Evolutionary conservation across 2,888 invertebrate genomes (phyloP), one percentile per base, ranked within the genome.

Genomic region (Dicyrtomina minuta): DNA sequence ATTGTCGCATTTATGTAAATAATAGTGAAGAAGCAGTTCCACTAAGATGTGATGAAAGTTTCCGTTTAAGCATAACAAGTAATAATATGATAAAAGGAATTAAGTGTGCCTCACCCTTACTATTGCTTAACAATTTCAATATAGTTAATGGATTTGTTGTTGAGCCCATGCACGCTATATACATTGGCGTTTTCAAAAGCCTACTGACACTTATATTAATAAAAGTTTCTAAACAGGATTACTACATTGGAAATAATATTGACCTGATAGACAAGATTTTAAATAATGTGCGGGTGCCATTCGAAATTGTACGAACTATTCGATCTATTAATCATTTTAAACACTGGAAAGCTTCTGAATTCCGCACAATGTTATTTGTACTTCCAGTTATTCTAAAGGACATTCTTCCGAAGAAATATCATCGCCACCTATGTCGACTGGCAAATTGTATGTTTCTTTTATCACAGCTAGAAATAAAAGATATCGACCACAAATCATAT

Each of bases 101-200:
- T 1, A 72, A 72, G 46, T 22, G 33, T n/a, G 72, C 69, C 1
- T 72, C 72, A 0, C 61, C 58, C 17, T 58, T 72, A 4, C 20
- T 69, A 2, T 22, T 68, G 1, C 13, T 71, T 0, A 43, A 20
- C 12, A 46, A 61, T 12, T 74, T 72, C 64, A 70, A 74, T 49
- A 72, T 74, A 3, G 66, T 71, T 0, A 58, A 51, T 8, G 70
- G 71, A 13, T 70, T 71, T 41, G 64, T 65, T 17, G 58, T 70
- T 44, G 72, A 74, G 22, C 60, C 56, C n/a, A 69, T 74, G 69
- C 72, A 74, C 27, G 26, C 53, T 1, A 26, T 46, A 49, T 62
- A 71, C 17, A 46, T 66, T 6, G 74, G 73, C 12, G 66, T 74
- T 1, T 39, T 56, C 12, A 39, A 59, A 49, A 64, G 68, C 5